Base-by-base conservation (phyloP, 2,797 vertebrate genomes). In the Gymnothorax javanicus region DNA sequence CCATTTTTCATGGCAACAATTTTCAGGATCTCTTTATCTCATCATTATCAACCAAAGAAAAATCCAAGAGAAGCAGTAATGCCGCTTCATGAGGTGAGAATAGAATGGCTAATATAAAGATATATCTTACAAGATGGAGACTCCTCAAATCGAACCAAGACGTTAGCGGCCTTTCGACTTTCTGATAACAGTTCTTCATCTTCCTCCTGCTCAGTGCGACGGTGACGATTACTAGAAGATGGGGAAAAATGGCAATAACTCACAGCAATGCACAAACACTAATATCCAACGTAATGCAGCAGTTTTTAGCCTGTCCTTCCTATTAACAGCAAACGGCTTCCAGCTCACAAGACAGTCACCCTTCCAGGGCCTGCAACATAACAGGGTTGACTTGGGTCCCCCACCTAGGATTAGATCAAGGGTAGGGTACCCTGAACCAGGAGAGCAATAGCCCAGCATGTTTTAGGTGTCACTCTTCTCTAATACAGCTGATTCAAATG, bases 161-260 rank as follows among this genome's bases (percentile, higher is more conserved):
- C 95, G 0, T 95, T 97, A 1, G 96, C 95, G 0, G 95, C 96
- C 92, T 96, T 97, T 33, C 96, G 93, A 88, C 96, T 97, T 92
- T 97, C 97, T 0, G 96, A 97, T 84, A 97, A 87, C 11, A 97
- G 92, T 64, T 97, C 97, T 50, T 97, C 97, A 87, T 97, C 97
- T 89, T 97, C 97, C 88, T 97, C 97, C 91, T 97, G 97, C 86
- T 97, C 97, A 0, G 96, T 97, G 87, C 96, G 96, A 82, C 97
- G 93, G 90, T 97, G 97, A 33, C 97, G 97, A 84, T 97, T 96
- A 89, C 97, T 97, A 87, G 87, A 91, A 88, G n/a, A 73, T 43
- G 58, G 60, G 13, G 58, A 82, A 59, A n/a, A 54, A 52, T 82
- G 33, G 79, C 9, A 33, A 15, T 75, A 0, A 12, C 71, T 33